These are phyloP conservation scores for Acleris sparsana DNA, from an alignment of 2,888 invertebrate species.

Conservation along the genomic window DNA sequence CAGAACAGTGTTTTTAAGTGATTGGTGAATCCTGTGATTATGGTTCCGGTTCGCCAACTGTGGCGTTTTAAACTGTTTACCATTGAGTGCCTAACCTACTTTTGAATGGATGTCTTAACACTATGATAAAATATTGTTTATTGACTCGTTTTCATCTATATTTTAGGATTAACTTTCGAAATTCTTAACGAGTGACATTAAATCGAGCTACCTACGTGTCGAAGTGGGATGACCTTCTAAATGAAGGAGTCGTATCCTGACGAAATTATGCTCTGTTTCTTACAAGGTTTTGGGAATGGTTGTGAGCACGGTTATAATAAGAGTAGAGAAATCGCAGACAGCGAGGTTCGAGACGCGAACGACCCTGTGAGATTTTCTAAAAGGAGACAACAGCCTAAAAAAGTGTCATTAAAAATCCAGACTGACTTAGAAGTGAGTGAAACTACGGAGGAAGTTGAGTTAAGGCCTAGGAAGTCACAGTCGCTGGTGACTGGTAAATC, in stretches of 20 bases:
- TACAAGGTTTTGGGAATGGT: constrained; percentile 85
- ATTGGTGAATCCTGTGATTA: constrained; percentile 29
- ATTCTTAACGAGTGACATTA: constrained; percentile 44
- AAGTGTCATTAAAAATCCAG: constrained; percentile 53
- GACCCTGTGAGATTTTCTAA: constrained; percentile 54
- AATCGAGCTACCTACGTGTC: constrained; percentile 43
- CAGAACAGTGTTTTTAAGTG: constrained; percentile 1
- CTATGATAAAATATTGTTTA: constrained; percentile 30
- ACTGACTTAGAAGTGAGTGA: constrained; percentile 40
- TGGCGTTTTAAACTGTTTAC: constrained; percentile 38
- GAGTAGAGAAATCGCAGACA: constrained; percentile 59
- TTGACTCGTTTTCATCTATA: constrained; percentile 41
- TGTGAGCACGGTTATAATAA: constrained; percentile 61
- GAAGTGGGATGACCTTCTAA: constrained; percentile 69
- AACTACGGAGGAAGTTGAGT: constrained; percentile 50
- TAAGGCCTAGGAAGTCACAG: constrained; percentile 52
- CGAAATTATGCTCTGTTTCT: constrained; percentile 88
- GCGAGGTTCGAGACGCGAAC: constrained; percentile 60
- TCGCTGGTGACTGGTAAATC: constrained; percentile 62
- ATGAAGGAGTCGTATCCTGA: constrained; percentile 79
- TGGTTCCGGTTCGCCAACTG: constrained; percentile 33
- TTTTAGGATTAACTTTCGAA: constrained; percentile 13
- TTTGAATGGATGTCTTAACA: constrained; percentile 30
- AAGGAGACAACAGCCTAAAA: constrained; percentile 43
- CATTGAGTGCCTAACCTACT: constrained; percentile 34